phyloP scores from a whole-genome alignment of 2,113 vertebrate species.

The Labrus mixtus region DNA sequence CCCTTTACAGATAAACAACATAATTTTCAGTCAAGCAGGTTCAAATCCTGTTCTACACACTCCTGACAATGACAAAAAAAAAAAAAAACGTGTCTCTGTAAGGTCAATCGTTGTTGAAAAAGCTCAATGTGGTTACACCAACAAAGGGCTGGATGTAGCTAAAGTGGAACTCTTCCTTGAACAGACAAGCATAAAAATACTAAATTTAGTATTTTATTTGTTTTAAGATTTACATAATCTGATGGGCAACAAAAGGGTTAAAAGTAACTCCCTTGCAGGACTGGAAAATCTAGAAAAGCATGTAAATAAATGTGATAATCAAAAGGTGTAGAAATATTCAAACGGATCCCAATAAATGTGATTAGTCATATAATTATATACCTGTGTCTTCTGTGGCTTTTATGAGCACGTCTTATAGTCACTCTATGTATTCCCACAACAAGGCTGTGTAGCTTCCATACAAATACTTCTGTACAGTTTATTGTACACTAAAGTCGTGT shows the following conservation, averaged over 20 bases:
- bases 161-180: no score
- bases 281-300: conserved; percentile 57
- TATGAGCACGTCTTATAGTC: no score
- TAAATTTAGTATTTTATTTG: background rate
- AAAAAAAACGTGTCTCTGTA: background rate
- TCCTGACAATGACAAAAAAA: conserved; percentile 13
- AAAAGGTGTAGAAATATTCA: background rate
- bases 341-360: background rate
- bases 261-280: conserved; percentile 18
- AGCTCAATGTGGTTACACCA: no score
- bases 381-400: no score
- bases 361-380: background rate
- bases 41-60: conserved; percentile 41
- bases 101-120: background rate
- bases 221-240: conserved; percentile 16
- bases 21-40: conserved; percentile 51
- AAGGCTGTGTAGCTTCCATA: background rate
- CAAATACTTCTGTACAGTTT: background rate
- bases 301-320: conserved; percentile 21
- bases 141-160: no score
- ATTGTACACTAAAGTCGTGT: conserved; percentile 43
- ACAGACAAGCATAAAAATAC: no score
- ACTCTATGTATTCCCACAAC: background rate
- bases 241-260: background rate
- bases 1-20: background rate